Base-by-base conservation (phyloP, 2,888 invertebrate genomes). In the Pimpla rufipes region DNA sequence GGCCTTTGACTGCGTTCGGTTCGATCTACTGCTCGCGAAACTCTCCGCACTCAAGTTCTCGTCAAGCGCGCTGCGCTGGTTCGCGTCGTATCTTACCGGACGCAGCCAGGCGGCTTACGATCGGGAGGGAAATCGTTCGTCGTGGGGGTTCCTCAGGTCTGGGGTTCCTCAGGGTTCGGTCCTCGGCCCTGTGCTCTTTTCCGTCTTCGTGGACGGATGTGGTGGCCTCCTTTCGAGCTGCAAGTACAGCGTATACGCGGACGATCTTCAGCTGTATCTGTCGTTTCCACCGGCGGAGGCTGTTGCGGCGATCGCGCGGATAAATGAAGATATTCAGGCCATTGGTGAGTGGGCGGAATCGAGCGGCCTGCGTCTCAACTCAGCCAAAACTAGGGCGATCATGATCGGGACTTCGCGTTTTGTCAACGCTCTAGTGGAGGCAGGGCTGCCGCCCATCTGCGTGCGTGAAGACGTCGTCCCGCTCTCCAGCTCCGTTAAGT, bases 351-450 rank as follows among this genome's bases (percentile, higher is more conserved):
- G 71, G 78, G 42, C 64, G 4, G 40, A 47, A 0, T 1, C 13
- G 16, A 11, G 59, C 29, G n/a, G 11, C 0, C 66, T 79, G 2
- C 42, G 40, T 4, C 23, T 79, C 1, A 79, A 79, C 16, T 1
- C 66, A 1, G 11, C 62, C 0, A 79, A 79, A 37, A 79, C 79
- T 2, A 8, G 50, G n/a, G 74, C 52, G 1, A 62, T 79, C 1
- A 21, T 74, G 2, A 13, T 79, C 11, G 64, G 79, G 3, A 52
- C 67, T 1, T 29, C 55, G 1, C 37, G 40, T 11, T 52, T 52
- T 37, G 35, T 77, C 1, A 77, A 73, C 23, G 13, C 7, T 2
- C 16, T 71, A 3, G 21, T 2, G 21, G 0, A 35, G 42, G 11
- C 11, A 5, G 42, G 42, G 42, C 4, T 42, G 13, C 42, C 42